Base-by-base conservation (phyloP, 2,797 vertebrate genomes). In the Pogonophryne albipinna region DNA sequence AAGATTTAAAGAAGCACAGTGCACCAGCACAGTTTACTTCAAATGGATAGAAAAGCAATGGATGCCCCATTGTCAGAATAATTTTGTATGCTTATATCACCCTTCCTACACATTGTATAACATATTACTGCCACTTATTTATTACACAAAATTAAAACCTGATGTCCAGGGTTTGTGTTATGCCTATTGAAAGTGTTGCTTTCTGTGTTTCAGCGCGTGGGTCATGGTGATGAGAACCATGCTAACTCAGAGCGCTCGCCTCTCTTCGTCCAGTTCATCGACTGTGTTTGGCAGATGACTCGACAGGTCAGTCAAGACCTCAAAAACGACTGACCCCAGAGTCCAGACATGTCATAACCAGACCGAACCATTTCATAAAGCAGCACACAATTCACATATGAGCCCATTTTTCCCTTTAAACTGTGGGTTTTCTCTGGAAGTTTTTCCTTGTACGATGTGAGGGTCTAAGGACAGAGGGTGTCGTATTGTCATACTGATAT, bases 211-310 rank as follows among this genome's bases (percentile, higher is more conserved):
- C 1, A 93, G 92, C 93, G 97, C 12, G 95, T 99, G 13, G 98
- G 98, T 47, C 97, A 99, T 1, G 98, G 97, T 1, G 96, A 97
- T 10, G 95, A 97, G 74, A 96, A 99, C 86, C 97, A 98, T 0
- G 95, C 97, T 0, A 97, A 97, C 85, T 96, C 97, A 0, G 97
- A 99, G 85, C 95, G 98, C n/a, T 99, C 98, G 0, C 98, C 98
- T 13, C 96, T 99, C 76, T 99, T 99, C 66, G 94, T 98, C 78
- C 98, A 99, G 93, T 99, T 99, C 90, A 95, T 99, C 1, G 98
- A 99, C 87, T 99, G 98, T 71, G 98, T 99, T 55, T 99, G 98
- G 98, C 98, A 99, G 90, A 98, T 99, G 96, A 98, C 95, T 67
- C 96, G 94, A 83, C 98, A 93, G 91, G 92, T 92, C 1, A 44